Percentiles rank a stretch among this genome's conserved stretches.
phyloP scores from a whole-genome alignment of 2,888 invertebrate species.

The Drosophila putrida region DNA sequence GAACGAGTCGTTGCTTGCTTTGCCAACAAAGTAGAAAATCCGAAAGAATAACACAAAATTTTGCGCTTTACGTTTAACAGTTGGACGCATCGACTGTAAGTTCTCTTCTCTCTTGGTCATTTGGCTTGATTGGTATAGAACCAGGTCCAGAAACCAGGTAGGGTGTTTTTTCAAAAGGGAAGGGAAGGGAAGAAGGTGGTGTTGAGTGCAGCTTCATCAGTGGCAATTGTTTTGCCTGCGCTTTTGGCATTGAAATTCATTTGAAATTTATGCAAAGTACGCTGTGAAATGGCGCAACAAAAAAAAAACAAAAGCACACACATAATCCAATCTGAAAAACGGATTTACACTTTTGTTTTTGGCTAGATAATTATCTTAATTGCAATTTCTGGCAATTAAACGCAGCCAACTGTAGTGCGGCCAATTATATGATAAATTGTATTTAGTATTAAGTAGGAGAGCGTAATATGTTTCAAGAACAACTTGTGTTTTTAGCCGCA shows the following conservation, averaged over 20 bases:
- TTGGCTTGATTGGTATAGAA: constrained; percentile 45
- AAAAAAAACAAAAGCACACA: constrained; percentile 51
- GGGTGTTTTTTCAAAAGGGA: neutral
- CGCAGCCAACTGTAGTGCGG: constrained; percentile 32
- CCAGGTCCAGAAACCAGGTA: neutral
- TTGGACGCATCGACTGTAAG: constrained; percentile 14
- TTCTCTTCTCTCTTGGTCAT: constrained; percentile 25
- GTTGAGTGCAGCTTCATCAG: constrained; percentile 57
- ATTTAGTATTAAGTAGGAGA: constrained; percentile 7
- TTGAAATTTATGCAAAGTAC: constrained; percentile 76
- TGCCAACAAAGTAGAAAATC: constrained; percentile 84
- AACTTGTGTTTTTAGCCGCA: constrained; percentile 48
- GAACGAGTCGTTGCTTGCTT: constrained; percentile 66
- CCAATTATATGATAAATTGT: constrained; percentile 44
- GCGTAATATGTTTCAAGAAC: constrained; percentile 17
- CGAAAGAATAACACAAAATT: constrained; percentile 83
- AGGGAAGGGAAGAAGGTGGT: neutral
- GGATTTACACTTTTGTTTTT: constrained; percentile 71
- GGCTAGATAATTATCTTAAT: constrained; percentile 80
- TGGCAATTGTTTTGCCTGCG: constrained; percentile 74
- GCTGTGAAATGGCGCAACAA: constrained; percentile 49
- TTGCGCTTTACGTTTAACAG: constrained; percentile 64
- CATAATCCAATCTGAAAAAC: constrained; percentile 46
- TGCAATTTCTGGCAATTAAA: constrained; percentile 77
- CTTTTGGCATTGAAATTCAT: constrained; percentile 76